These are phyloP conservation scores for Papilio helenus DNA, from an alignment of 1,140 invertebrate species.

Conservation along the genomic window DNA sequence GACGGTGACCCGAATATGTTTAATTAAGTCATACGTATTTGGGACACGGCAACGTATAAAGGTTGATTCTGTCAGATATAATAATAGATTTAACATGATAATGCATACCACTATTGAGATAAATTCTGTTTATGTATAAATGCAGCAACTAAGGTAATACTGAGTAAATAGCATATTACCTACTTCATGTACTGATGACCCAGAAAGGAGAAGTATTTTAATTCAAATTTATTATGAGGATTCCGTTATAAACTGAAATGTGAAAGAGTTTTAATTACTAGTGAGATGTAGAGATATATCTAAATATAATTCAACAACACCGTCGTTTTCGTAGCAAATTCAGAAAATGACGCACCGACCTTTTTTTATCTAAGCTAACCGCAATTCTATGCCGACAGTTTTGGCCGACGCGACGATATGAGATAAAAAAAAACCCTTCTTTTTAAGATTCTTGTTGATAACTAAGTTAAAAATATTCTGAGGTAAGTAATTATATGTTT, in stretches of 20 bases:
- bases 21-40: conserved; percentile 13
- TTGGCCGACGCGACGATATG: neutral
- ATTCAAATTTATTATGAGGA: neutral
- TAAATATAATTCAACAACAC: conserved; percentile 24
- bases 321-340: neutral
- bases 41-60: neutral
- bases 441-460: conserved; percentile 10
- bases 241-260: neutral
- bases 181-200: neutral
- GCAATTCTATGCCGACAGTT: conserved; percentile 9
- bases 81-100: neutral
- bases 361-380: conserved; percentile 19
- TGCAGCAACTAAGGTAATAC: neutral
- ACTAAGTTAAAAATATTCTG: neutral
- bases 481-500: neutral
- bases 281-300: neutral
- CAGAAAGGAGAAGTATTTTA: neutral
- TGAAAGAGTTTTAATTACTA: neutral
- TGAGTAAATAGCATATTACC: neutral
- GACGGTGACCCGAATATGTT: conserved; percentile 9
- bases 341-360: conserved; percentile 25
- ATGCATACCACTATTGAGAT: neutral
- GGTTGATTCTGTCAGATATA: neutral
- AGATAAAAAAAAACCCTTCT: conserved; percentile 7
- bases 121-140: neutral